These are phyloP conservation scores for Incurvaria masculella DNA, from an alignment of 2,888 invertebrate species.

Conservation along the genomic window DNA sequence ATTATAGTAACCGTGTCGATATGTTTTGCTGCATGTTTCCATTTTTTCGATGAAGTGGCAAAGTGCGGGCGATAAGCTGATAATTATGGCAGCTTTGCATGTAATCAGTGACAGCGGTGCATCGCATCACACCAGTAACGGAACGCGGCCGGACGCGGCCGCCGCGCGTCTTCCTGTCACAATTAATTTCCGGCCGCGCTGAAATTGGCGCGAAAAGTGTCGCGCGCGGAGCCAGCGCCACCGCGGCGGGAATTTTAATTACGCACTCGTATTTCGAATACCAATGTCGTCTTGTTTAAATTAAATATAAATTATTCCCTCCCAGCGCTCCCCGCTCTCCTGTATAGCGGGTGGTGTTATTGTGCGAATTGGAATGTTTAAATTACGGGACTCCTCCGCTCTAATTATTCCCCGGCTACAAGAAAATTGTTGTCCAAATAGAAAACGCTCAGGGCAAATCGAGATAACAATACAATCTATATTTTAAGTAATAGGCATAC, in stretches of 20 bases:
- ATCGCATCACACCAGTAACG: constrained; percentile 26
- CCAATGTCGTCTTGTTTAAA: constrained; percentile 58
- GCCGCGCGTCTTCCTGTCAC: constrained; percentile 57
- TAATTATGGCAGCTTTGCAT: not conserved
- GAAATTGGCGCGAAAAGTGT: constrained; percentile 59
- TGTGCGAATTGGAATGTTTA: constrained; percentile 5
- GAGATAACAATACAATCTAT: too few relatives aligned
- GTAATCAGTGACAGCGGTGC: not conserved
- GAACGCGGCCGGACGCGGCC: constrained; percentile 51
- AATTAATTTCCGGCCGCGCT: constrained; percentile 57
- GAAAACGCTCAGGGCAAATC: too few relatives aligned
- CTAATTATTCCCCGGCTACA: not conserved
- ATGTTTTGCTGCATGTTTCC: too few relatives aligned
- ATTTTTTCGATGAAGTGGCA: not conserved
- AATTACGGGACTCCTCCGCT: not conserved
- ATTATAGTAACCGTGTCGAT: too few relatives aligned
- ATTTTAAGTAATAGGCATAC: too few relatives aligned
- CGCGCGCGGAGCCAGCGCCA: constrained; percentile 36
- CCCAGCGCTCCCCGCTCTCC: constrained; percentile 46
- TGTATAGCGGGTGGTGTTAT: too few relatives aligned
- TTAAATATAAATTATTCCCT: constrained; percentile 57
- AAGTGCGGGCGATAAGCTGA: not conserved
- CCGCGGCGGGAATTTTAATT: constrained; percentile 56
- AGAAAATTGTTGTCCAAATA: not conserved
- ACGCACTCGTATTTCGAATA: constrained; percentile 57